Evolutionary conservation across 2,888 invertebrate species (phyloP), one percentile per base, ranked within the genome.

Genomic region (Macrosoma leucophasiata): DNA sequence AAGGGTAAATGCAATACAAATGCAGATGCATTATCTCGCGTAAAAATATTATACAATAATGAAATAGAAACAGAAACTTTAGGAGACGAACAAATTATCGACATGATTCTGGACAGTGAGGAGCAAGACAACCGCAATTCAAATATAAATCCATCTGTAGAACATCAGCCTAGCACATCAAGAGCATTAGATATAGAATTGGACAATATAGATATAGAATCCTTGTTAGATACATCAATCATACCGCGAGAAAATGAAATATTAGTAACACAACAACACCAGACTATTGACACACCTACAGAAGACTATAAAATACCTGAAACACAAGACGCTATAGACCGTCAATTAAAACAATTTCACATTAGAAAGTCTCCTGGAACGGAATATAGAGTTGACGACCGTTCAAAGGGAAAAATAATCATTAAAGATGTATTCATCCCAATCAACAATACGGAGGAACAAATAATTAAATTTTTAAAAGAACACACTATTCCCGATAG

Each of bases 401-500:
- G 29, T 13, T 34, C 30, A 8, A 39, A 30, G 23, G 19, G 21
- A 6, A 30, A 15, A 13, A 24, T 14, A 17, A 13, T 23, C 3
- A 11, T 23, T 15, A 29, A 29, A 15, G 31, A 31, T 8, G 17
- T 31, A 11, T 31, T 23, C 7, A 29, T 29, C 5, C 29, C 29
- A 2, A n/a, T 29, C 13, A 29, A 29, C 9, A 13, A 29, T 5
- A 29, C 20, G 8, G 20, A 29, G 12, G 8, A 6, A 11, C 17
- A 27, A 18, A 18, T 27, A 27, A 27, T 17, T 15, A 27, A 25
- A 17, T 27, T 27, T 7, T 8, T 27, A 7, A 27, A 27, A 33
- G 42, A 44, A 33, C 38, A 46, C 14, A 43, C 45, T 10, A 27
- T 47, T 2, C 21, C 48, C 6, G 43, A 37, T 17, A 24, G 43